phyloP scores from a whole-genome alignment of 2,797 vertebrate genomes.

The Limnodromus scolopaceus region DNA sequence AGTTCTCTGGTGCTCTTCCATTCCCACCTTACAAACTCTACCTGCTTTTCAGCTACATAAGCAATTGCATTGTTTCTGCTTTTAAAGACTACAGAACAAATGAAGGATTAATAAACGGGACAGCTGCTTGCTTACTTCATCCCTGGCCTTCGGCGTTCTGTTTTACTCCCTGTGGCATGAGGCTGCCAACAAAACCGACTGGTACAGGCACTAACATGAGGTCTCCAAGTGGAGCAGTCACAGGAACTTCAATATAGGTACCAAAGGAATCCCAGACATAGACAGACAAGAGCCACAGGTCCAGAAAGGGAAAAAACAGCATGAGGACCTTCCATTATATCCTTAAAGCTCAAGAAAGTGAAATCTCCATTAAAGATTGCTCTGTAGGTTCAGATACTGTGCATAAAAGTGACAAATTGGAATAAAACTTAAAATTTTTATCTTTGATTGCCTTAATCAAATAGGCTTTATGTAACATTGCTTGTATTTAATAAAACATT shows the following conservation, averaged over 20 bases:
- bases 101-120: constrained; percentile 21
- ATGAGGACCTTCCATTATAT: not conserved
- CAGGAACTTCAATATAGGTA: constrained; percentile 20
- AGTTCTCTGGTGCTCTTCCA: not conserved
- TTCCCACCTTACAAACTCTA: not conserved
- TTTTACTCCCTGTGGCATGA: constrained; percentile 3
- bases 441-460: not conserved
- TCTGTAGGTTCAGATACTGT: not conserved
- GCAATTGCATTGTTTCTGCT: not conserved
- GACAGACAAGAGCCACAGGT: not conserved
- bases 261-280: not conserved
- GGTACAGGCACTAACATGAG: constrained; percentile 2
- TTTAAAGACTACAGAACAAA: not conserved
- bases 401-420: not conserved
- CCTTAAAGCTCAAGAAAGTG: not conserved
- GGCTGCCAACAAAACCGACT: constrained; percentile 26
- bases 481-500: not conserved
- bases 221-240: constrained; percentile 8
- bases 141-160: not conserved
- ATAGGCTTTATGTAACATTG: not conserved
- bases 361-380: constrained; percentile 3
- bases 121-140: constrained; percentile 28
- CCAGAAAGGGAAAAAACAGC: not conserved
- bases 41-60: not conserved
- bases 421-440: not conserved